These are phyloP conservation scores for Orchesella flavescens DNA, from an alignment of 2,888 invertebrate genomes.

Conservation along the genomic window DNA sequence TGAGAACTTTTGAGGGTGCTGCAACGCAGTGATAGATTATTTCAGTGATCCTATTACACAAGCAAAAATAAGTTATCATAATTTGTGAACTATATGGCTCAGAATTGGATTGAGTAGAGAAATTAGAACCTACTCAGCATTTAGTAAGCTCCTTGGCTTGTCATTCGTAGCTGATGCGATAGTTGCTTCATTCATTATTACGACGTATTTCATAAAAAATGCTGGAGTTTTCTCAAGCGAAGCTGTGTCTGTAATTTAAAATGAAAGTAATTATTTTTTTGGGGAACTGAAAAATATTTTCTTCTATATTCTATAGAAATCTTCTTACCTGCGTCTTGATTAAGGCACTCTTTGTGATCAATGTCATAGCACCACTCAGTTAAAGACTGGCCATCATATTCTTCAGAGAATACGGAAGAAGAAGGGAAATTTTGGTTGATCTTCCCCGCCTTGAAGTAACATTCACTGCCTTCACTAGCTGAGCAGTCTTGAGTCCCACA, in stretches of 20 bases:
- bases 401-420: constrained; percentile 51
- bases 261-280: too few species aligned
- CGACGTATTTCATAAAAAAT: constrained; percentile 51
- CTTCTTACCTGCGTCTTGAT: constrained; percentile 34
- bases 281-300: too few species aligned
- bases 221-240: constrained; percentile 45
- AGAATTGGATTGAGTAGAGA: too few species aligned
- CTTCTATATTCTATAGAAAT: neutral
- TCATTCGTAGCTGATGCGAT: too few species aligned
- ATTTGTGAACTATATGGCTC: too few species aligned
- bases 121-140: constrained; percentile 50
- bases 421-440: constrained; percentile 76
- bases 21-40: constrained; percentile 74
- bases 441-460: constrained; percentile 75
- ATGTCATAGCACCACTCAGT: constrained; percentile 55
- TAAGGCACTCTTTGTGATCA: constrained; percentile 41
- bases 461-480: constrained; percentile 46
- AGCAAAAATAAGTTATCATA: neutral
- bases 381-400: neutral
- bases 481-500: constrained; percentile 76
- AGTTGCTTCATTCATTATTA: constrained; percentile 8
- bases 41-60: constrained; percentile 72
- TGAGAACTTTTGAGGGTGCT: constrained; percentile 78
- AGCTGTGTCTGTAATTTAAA: constrained; percentile 35
- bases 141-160: neutral